Conservation (phyloP, 2,888 invertebrate genomes). For the Drosophila rubida region DNA sequence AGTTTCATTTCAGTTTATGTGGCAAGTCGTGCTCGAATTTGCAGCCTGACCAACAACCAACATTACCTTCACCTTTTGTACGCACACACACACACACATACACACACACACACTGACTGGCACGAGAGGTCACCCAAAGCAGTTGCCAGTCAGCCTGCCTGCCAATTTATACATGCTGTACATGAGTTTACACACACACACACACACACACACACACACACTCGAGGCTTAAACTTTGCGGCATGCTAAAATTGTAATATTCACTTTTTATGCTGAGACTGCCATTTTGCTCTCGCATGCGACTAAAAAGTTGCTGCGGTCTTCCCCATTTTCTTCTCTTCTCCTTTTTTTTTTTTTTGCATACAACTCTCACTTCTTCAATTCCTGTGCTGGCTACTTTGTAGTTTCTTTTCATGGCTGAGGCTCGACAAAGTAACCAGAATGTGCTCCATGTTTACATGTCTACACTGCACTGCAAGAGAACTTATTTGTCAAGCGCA, state of each 20-base stretch:
- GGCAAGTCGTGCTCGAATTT: slow-evolving; percentile 59
- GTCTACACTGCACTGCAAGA: background rate
- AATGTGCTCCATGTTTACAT: background rate
- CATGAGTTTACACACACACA: slow-evolving; percentile 32
- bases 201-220: slow-evolving; percentile 13
- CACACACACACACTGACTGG: slow-evolving; percentile 46
- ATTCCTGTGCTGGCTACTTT: slow-evolving; percentile 42
- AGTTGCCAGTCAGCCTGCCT: slow-evolving; percentile 56
- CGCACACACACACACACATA: slow-evolving; percentile 34
- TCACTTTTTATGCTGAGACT: slow-evolving; percentile 74
- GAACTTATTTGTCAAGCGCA: background rate
- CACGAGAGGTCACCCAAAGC: slow-evolving; percentile 66
- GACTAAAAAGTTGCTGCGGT: slow-evolving; percentile 68
- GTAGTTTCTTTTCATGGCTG: slow-evolving; percentile 43
- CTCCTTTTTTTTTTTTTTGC: background rate
- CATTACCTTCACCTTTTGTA: slow-evolving; percentile 74
- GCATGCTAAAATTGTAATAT: slow-evolving; percentile 71
- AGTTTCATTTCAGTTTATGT: slow-evolving; percentile 74
- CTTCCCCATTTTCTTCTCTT: slow-evolving; percentile 22
- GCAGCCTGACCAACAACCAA: slow-evolving; percentile 66
- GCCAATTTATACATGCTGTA: slow-evolving; percentile 72
- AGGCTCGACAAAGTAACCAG: slow-evolving; percentile 19
- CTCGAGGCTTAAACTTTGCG: slow-evolving; percentile 61
- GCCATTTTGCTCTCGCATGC: slow-evolving; percentile 54
- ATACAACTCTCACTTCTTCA: slow-evolving; percentile 14